Conservation (phyloP, 2,113 vertebrate genomes). For the Platycercus adscitus region DNA sequence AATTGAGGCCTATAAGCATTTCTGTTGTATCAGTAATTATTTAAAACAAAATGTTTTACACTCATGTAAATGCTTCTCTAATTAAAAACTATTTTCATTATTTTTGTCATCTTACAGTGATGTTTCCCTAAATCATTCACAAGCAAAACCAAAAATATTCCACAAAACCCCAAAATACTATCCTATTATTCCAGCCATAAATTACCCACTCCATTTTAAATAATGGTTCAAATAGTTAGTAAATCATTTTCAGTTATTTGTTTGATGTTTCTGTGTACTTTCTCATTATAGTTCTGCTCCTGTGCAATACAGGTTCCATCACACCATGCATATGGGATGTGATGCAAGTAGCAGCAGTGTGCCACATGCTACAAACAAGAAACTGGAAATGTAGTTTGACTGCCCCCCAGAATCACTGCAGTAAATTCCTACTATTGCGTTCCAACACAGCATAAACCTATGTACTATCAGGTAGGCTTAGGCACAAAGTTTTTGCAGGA, state of each 20-base stretch:
- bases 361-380: not conserved
- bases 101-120: not conserved
- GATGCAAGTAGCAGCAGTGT: not conserved
- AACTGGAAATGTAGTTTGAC: accelerated
- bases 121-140: not conserved
- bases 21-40: not conserved
- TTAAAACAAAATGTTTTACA: not conserved
- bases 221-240: not conserved
- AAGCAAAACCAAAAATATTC: not conserved
- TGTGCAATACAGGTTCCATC: not conserved
- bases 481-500: not conserved
- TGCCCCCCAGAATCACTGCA: not conserved
- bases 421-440: not conserved
- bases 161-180: not conserved
- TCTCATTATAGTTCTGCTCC: not conserved
- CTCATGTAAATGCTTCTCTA: not conserved
- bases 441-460: not conserved
- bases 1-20: not conserved
- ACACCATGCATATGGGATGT: not conserved
- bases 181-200: not conserved
- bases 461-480: not conserved
- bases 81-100: not conserved
- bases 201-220: not conserved
- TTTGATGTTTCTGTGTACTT: not conserved
- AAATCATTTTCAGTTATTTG: not conserved